These are phyloP conservation scores for Amblyjoppa fuscipennis DNA, from an alignment of 2,888 invertebrate species.

Conservation along the genomic window DNA sequence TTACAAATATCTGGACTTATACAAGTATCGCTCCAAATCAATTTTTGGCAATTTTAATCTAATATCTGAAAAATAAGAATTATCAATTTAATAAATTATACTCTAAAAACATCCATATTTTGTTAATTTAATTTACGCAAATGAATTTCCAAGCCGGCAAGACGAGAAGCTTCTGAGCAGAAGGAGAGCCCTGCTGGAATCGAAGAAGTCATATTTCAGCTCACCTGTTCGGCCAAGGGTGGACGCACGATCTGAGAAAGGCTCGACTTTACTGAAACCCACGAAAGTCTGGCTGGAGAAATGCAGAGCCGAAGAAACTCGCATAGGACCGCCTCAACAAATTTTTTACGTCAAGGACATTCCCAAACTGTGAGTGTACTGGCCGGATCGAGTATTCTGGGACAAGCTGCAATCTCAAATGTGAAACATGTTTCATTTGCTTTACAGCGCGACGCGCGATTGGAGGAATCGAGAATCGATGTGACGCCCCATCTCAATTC, in stretches of 20 bases:
- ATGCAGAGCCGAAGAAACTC: conserved; percentile 68
- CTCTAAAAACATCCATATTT: neutral
- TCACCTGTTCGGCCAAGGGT: conserved; percentile 3
- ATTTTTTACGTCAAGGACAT: conserved; percentile 80
- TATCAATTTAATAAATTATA: neutral
- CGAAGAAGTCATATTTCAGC: conserved; percentile 47
- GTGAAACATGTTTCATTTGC: neutral
- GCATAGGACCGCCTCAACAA: conserved; percentile 49
- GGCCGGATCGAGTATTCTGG: neutral
- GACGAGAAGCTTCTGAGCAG: conserved; percentile 78
- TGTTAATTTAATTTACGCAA: conserved; percentile 13
- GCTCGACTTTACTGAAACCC: conserved; percentile 78
- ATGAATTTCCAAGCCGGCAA: conserved; percentile 73
- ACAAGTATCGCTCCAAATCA: no score
- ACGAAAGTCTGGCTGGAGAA: conserved; percentile 81
- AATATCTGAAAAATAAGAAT: no score
- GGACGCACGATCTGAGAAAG: conserved; percentile 19
- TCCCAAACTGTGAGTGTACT: conserved; percentile 76
- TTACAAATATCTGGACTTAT: no score
- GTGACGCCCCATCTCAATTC: neutral
- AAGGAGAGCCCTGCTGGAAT: conserved; percentile 70
- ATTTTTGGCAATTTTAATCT: no score
- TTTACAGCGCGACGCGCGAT: conserved; percentile 57
- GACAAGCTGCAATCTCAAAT: neutral
- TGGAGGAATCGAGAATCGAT: conserved; percentile 62